Evolutionary conservation across 2,113 vertebrate genomes (phyloP).

Genomic region (Pantherophis guttatus): DNA sequence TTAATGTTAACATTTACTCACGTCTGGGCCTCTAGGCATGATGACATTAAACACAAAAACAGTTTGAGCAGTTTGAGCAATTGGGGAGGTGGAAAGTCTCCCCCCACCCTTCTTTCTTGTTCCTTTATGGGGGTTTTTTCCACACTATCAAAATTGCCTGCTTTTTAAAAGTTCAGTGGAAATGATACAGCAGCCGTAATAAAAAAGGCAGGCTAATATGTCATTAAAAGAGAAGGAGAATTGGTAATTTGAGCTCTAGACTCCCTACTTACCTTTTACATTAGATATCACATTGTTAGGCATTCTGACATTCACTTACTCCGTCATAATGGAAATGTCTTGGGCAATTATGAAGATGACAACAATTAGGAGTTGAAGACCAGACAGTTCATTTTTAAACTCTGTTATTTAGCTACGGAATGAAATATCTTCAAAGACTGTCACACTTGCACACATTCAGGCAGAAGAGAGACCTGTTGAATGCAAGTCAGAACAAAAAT

Average conservation of each 20-base stretch:
- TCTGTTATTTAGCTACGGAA: too few relatives aligned
- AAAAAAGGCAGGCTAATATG: not conserved
- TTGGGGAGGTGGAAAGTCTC: not conserved
- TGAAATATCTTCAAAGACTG: not conserved
- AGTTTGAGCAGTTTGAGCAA: not conserved
- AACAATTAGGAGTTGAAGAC: not conserved
- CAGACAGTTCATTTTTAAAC: not conserved
- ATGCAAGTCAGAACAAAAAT: not conserved
- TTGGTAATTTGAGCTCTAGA: not conserved
- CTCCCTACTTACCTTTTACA: not conserved
- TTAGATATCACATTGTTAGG: slow-evolving; percentile 26
- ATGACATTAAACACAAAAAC: slow-evolving; percentile 12
- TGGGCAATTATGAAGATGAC: not conserved
- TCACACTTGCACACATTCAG: not conserved
- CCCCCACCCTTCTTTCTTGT: not conserved
- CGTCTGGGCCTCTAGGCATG: slow-evolving; percentile 17
- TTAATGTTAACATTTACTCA: slow-evolving; percentile 9
- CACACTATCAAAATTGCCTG: not conserved
- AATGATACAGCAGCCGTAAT: not conserved
- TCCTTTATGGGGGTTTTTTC: not conserved
- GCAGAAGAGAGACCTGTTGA: not conserved
- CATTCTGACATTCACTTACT: slow-evolving; percentile 20
- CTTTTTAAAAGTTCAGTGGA: slow-evolving; percentile 16
- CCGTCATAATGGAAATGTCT: slow-evolving; percentile 20
- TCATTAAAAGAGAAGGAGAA: not conserved